Evolutionary conservation across 2,888 invertebrate species (phyloP).

Genomic region (Drosophila robusta): DNA sequence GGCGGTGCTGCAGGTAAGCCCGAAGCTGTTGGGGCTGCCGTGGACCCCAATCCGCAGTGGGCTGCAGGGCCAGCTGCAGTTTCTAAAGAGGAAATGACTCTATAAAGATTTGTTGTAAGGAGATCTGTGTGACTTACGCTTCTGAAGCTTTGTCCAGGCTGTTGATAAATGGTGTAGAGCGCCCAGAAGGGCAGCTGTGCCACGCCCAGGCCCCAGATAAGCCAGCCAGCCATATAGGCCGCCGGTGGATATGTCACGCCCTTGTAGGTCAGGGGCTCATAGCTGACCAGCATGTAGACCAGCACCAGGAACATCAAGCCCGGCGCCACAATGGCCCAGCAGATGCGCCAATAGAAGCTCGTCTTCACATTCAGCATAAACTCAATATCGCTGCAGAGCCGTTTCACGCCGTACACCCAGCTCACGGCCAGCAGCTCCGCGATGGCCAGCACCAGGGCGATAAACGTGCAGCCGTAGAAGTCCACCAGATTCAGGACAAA

Average conservation of each 20-base stretch:
- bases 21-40: conserved; percentile 83
- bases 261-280: conserved; percentile 88
- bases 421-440: conserved; percentile 89
- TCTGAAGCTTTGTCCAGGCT: conserved; percentile 65
- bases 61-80: conserved; percentile 74
- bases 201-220: conserved; percentile 86
- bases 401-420: conserved; percentile 91
- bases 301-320: conserved; percentile 89
- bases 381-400: conserved; percentile 90
- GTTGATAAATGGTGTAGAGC: conserved; percentile 78
- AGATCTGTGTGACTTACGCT: conserved; percentile 33
- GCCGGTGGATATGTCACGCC: conserved; percentile 87
- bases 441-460: conserved; percentile 89
- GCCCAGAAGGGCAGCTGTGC: conserved; percentile 86
- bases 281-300: conserved; percentile 88
- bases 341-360: conserved; percentile 91
- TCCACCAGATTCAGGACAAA: conserved; percentile 90
- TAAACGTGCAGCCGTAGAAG: conserved; percentile 90
- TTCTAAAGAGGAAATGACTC: conserved; percentile 69
- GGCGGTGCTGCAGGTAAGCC: conserved; percentile 84
- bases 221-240: conserved; percentile 87
- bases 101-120: background rate
- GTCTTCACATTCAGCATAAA: conserved; percentile 90
- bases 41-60: conserved; percentile 82
- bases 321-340: conserved; percentile 92